These are phyloP conservation scores for Cabera pusaria DNA, from an alignment of 2,888 invertebrate species.

Conservation along the genomic window DNA sequence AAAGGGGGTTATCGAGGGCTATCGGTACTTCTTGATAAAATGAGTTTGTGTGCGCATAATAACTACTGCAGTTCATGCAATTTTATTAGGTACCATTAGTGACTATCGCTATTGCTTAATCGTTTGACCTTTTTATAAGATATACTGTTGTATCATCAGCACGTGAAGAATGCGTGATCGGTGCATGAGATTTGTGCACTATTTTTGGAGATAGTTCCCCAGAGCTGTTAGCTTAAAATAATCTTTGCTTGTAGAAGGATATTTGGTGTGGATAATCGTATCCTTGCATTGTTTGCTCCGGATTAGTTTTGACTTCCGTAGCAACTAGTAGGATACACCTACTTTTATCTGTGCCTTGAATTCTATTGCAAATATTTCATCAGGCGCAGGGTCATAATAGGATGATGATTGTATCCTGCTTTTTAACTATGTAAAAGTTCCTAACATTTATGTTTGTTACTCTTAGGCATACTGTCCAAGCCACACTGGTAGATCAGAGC, in stretches of 20 bases:
- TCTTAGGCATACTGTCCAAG: conserved; percentile 91
- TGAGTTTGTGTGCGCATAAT: conserved; percentile 28
- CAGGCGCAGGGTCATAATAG: no score
- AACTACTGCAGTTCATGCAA: conserved; percentile 42
- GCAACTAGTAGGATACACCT: no score
- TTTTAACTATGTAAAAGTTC: background rate
- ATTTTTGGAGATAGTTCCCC: conserved; percentile 6
- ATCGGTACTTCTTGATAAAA: conserved; percentile 28
- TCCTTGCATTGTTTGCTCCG: no score
- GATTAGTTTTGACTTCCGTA: no score
- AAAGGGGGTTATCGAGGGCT: conserved; percentile 42
- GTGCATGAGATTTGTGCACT: conserved; percentile 2
- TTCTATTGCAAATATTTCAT: no score
- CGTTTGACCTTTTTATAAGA: conserved; percentile 18
- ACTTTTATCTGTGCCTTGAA: no score
- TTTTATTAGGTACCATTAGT: conserved; percentile 27
- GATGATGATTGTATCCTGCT: no score
- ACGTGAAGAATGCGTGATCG: conserved; percentile 33
- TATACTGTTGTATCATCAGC: conserved; percentile 24
- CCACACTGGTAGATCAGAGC: conserved; percentile 91
- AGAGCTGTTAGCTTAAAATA: conserved; percentile 3
- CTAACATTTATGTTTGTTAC: background rate
- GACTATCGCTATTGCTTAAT: conserved; percentile 5
- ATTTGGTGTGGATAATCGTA: no score
- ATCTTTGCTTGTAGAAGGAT: background rate